phyloP scores from a whole-genome alignment of 2,113 vertebrate species.

The Trochalopteron elliotii region DNA sequence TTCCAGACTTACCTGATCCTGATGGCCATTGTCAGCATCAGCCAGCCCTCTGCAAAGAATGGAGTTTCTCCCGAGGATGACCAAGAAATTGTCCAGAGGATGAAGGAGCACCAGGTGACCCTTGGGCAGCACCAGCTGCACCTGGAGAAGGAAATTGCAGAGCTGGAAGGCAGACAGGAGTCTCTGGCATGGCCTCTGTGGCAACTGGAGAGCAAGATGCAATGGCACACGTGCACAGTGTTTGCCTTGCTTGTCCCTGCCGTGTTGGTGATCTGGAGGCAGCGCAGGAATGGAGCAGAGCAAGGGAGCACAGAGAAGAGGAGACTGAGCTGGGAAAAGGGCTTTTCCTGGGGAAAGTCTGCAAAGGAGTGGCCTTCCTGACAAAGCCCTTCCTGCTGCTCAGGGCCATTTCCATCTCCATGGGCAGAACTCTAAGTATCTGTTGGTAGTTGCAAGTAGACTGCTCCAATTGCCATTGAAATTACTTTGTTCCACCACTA shows the following conservation, averaged over 20 bases:
- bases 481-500: background rate
- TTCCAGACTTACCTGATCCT: background rate
- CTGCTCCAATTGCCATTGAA: background rate
- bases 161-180: background rate
- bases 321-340: no score
- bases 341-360: no score
- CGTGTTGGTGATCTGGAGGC: background rate
- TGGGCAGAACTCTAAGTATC: background rate
- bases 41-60: accelerated
- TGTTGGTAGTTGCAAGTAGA: background rate
- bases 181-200: background rate
- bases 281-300: background rate
- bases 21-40: accelerated
- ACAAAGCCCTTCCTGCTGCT: background rate
- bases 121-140: background rate
- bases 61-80: accelerated
- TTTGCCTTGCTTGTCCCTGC: accelerated
- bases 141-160: background rate
- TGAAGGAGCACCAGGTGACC: accelerated
- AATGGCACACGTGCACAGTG: accelerated
- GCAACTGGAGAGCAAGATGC: background rate
- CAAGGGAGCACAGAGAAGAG: no score
- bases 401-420: background rate
- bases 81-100: background rate
- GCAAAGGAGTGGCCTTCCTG: background rate